Conservation (phyloP, 1,140 invertebrate species). For the Ceratoteleas bidentatus region DNA sequence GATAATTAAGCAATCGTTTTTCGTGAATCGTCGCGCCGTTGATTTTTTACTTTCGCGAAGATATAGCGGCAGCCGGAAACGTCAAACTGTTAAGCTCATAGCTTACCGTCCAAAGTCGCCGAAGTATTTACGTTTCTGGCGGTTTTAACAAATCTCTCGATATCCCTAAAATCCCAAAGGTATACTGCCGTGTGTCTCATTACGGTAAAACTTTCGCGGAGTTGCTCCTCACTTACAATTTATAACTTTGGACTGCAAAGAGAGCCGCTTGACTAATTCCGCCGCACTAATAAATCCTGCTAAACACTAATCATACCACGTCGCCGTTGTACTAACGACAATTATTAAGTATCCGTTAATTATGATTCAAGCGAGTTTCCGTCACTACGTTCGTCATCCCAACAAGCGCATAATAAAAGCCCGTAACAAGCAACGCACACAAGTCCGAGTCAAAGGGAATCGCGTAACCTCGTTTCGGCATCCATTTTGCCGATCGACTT, state of each 20-base stretch:
- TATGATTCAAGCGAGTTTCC: too few species aligned
- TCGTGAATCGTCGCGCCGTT: neutral
- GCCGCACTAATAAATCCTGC: slow-evolving; percentile 44
- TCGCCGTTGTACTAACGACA: slow-evolving; percentile 8
- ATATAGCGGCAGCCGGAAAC: slow-evolving; percentile 43
- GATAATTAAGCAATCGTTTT: slow-evolving; percentile 6
- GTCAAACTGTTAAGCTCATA: slow-evolving; percentile 57
- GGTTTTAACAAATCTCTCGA: slow-evolving; percentile 65
- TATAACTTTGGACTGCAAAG: slow-evolving; percentile 58
- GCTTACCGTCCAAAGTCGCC: slow-evolving; percentile 53
- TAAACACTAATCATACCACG: slow-evolving; percentile 37
- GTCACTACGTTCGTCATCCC: too few species aligned
- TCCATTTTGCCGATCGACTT: too few species aligned
- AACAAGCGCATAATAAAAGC: too few species aligned
- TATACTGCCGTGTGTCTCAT: slow-evolving; percentile 59
- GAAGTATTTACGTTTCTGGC: slow-evolving; percentile 65
- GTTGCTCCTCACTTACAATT: slow-evolving; percentile 55
- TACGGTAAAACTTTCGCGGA: slow-evolving; percentile 58
- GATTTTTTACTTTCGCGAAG: slow-evolving; percentile 32
- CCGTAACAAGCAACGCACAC: too few species aligned
- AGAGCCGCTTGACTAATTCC: slow-evolving; percentile 51
- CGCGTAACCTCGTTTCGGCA: too few species aligned
- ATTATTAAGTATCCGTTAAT: slow-evolving; percentile 9
- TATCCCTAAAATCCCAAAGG: slow-evolving; percentile 64
- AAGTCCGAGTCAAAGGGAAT: too few species aligned